A percentile compares a stretch with the other conserved stretches of the same genome.
Evolutionary conservation across 2,888 invertebrate genomes (phyloP).

Genomic region (Drosophila pseudotalamancana): DNA sequence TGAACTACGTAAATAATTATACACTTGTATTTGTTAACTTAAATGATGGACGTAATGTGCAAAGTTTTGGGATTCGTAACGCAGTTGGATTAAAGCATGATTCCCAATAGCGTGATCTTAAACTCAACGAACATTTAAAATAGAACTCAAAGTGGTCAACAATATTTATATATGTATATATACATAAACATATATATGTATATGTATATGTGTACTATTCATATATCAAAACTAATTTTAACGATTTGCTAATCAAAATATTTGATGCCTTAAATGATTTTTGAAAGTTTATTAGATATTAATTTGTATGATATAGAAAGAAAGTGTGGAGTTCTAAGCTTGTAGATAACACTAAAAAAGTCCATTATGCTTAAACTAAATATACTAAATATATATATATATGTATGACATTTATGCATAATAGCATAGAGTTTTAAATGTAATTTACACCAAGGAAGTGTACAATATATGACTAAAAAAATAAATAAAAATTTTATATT

Average conservation of each 20-base stretch:
- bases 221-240: slow-evolving; percentile 8
- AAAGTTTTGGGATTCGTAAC: slow-evolving; percentile 44
- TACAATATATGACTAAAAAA: slow-evolving; percentile 59
- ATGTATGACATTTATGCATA: slow-evolving; percentile 14
- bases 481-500: slow-evolving; percentile 49
- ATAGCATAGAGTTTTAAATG: slow-evolving; percentile 47
- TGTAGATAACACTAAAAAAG: slow-evolving; percentile 49
- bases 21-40: slow-evolving; percentile 27
- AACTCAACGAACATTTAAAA: slow-evolving; percentile 43
- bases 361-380: slow-evolving; percentile 51
- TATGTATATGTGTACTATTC: slow-evolving; percentile 19
- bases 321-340: slow-evolving; percentile 32
- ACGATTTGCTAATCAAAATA: slow-evolving; percentile 41
- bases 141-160: slow-evolving; percentile 67
- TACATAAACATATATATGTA: neutral
- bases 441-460: slow-evolving; percentile 60
- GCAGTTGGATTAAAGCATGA: slow-evolving; percentile 2
- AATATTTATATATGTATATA: slow-evolving; percentile 4
- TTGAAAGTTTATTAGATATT: slow-evolving; percentile 14
- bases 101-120: slow-evolving; percentile 37
- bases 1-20: slow-evolving; percentile 33
- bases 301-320: slow-evolving; percentile 24
- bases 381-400: slow-evolving; percentile 1
- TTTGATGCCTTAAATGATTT: slow-evolving; percentile 54
- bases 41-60: slow-evolving; percentile 59